Percentiles rank a stretch among this genome's conserved stretches.
phyloP scores from a whole-genome alignment of 2,888 invertebrate genomes.

The Camptogramma bilineatum region DNA sequence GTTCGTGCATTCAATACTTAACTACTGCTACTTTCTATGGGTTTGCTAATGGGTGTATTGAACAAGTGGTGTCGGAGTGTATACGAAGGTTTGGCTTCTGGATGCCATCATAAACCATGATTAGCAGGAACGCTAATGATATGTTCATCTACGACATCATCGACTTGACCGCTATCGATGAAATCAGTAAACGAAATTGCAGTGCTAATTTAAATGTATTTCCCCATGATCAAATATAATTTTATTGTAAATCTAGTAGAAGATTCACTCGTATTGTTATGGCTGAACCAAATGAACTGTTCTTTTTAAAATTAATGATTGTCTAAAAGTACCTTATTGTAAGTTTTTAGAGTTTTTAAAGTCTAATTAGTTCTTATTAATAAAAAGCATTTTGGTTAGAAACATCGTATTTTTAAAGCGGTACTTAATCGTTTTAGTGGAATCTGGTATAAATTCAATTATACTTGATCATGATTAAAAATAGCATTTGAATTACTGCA shows the following conservation, averaged over 20 bases:
- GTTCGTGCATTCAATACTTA: conserved; percentile 53
- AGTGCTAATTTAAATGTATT: conserved; percentile 45
- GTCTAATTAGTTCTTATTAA: conserved; percentile 24
- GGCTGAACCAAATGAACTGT: background rate
- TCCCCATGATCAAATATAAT: conserved; percentile 44
- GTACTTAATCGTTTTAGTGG: conserved; percentile 34
- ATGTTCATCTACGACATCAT: conserved; percentile 50
- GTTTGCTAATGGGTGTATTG: conserved; percentile 39
- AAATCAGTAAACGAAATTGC: conserved; percentile 43
- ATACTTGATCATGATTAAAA: conserved; percentile 61
- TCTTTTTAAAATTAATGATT: background rate
- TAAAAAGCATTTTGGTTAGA: conserved; percentile 41
- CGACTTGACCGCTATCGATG: conserved; percentile 35
- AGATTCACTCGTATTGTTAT: background rate
- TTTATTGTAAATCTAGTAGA: background rate
- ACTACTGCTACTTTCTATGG: conserved; percentile 41
- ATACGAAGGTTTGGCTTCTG: conserved; percentile 51
- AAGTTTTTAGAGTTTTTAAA: background rate
- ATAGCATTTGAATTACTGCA: conserved; percentile 61
- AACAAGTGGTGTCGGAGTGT: conserved; percentile 44
- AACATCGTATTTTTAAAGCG: conserved; percentile 33
- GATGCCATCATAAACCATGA: conserved; percentile 55
- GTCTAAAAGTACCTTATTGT: background rate
- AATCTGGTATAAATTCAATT: conserved; percentile 36
- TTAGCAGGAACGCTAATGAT: conserved; percentile 61